Evolutionary conservation across 2,888 invertebrate genomes (phyloP), one percentile per base, ranked within the genome.

Genomic region (Perizoma flavofasciatum): DNA sequence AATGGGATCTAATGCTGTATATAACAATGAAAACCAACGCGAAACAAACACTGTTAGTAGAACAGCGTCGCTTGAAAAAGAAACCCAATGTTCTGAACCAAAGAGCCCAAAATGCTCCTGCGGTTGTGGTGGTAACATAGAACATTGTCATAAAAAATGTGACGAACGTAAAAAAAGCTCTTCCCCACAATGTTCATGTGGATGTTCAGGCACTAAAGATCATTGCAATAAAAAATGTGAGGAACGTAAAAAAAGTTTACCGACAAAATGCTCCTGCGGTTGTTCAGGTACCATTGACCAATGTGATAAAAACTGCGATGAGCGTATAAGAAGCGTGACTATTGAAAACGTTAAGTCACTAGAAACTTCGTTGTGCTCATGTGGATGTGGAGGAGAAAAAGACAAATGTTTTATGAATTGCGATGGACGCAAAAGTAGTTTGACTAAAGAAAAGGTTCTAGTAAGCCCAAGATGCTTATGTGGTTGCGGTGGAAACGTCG

Each of bases 61-160:
- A 22, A 62, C 47, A 48, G 22, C 47, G 7, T 60, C 57, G 5
- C 45, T 46, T 11, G 61, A 61, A 54, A 61, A 64, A 64, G 53
- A 55, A 59, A 59, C 55, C 7, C 61, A 62, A 40, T 62, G 40
- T 11, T 58, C 61, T 48, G 34, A 22, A 7, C 49, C 50, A 44
- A 57, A 40, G 9, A 62, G 50, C 41, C 47, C 53, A 10, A 50
- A 48, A 61, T 47, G 55, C 43, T 43, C 46, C 5, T 59, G 62
- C 40, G 55, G 45, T 32, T 58, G 59, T 43, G 53, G 22, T 22
- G 47, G 54, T 6, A 45, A 48, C 11, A 45, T 55, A 8, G 44
- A 58, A 9, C 51, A 57, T 9, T 61, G 53, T 6, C 33, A 39
- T 10, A 44, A 39, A 33, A 39, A 49, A 22, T 53, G 58, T 44